Evolutionary conservation across 2,113 vertebrate genomes (phyloP), one percentile per base, ranked within the genome.

Genomic region (Microtus pennsylvanicus): DNA sequence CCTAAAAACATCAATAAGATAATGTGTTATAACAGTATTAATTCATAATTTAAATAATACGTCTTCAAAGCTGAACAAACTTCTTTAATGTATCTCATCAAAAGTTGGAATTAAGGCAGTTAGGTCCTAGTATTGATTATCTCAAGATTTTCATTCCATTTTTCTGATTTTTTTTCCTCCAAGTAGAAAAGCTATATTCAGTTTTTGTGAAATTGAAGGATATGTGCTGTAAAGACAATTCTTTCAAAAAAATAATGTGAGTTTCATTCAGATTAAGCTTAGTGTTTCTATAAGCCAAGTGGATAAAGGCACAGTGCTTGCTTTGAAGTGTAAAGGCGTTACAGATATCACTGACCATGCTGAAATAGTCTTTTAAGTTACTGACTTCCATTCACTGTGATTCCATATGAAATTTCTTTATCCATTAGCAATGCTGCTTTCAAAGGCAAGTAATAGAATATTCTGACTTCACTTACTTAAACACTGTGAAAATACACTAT

Each of bases 311-410:
- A 70, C 80, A 65, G n/a, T 61, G 35, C 14, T 90, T 78, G 45
- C n/a, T 13, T 93, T 69, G 50, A 87, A 30, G 58, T 58, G n/a
- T 74, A 74, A 65, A n/a, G 12, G 50, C 65, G 77, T 83, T 35
- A 63, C 16, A 75, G 11, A 33, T 72, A 94, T 24, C 47, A 87
- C 0, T 17, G 33, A 74, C 1, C 50, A 89, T n/a, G 85, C 81
- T 80, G 65, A 89, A 67, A 87, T 72, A 52, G 55, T 82, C 16
- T 70, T 82, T 67, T 21, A 97, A 88, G 75, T 81, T 70, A 75
- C 1, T 42, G 65, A 45, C 72, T 95, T 2, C 19, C 89, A 50
- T 13, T 95, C 16, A 81, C 28, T 76, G 17, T 75, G 5, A 91
- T 87, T 95, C 88, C 11, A 9, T 33, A 8, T 3, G 42, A 86